Percentiles rank a stretch among this genome's conserved stretches.
These are phyloP conservation scores for Drusus annulatus DNA, from an alignment of 1,140 invertebrate genomes.

Conservation along the genomic window DNA sequence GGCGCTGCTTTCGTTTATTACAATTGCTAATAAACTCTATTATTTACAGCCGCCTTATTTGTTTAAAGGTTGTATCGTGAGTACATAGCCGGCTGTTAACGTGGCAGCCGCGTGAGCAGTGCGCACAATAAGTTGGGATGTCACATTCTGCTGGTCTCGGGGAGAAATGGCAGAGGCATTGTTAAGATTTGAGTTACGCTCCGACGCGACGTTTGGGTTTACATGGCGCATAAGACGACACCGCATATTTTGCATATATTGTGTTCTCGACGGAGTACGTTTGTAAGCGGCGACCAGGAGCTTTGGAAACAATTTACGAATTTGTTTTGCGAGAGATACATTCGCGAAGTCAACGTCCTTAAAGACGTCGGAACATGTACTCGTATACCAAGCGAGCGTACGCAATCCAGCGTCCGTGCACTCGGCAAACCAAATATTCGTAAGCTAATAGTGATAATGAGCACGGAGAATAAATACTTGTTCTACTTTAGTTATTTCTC, in stretches of 20 bases:
- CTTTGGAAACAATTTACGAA: conserved; percentile 53
- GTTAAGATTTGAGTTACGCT: conserved; percentile 57
- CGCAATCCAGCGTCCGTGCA: background rate
- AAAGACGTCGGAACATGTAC: background rate
- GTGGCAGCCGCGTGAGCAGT: conserved; percentile 2
- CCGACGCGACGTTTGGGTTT: conserved; percentile 37
- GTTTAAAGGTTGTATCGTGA: conserved; percentile 34
- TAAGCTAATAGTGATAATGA: conserved; percentile 10
- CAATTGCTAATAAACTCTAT: conserved; percentile 50
- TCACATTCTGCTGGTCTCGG: conserved; percentile 50
- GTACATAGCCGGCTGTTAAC: conserved; percentile 12
- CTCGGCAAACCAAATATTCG: background rate
- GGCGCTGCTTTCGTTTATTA: conserved; percentile 33
- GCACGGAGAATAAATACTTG: too few species aligned
- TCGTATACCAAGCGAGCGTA: too few species aligned
- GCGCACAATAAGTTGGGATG: conserved; percentile 48
- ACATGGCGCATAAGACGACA: conserved; percentile 42
- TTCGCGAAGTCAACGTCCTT: conserved; percentile 53
- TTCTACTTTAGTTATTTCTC: too few species aligned
- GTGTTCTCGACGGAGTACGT: conserved; percentile 41
- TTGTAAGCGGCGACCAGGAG: conserved; percentile 38
- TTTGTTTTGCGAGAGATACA: conserved; percentile 45
- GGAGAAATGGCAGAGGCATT: conserved; percentile 56
- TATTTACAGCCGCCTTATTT: conserved; percentile 47
- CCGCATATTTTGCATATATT: conserved; percentile 59